phyloP scores from a whole-genome alignment of 2,797 vertebrate species.

The Balearica regulorum region DNA sequence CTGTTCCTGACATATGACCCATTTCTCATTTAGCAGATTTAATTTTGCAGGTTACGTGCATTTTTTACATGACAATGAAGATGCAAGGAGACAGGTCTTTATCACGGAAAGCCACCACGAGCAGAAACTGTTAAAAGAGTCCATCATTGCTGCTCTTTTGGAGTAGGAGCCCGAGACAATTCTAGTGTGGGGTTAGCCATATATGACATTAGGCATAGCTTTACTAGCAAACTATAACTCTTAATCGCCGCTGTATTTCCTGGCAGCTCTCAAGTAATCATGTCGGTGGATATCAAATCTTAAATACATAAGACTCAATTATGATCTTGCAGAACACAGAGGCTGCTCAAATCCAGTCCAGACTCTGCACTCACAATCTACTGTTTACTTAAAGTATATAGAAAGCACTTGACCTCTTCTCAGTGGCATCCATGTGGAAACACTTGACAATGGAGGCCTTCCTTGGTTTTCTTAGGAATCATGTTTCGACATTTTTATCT shows the following conservation, averaged over 20 bases:
- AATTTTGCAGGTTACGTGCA: not conserved
- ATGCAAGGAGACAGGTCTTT: not conserved
- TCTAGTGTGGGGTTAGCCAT: not conserved
- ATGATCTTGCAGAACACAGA: conserved; percentile 8
- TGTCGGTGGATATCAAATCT: not conserved
- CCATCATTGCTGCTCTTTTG: not conserved
- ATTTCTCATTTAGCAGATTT: conserved; percentile 25
- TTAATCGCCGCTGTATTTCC: not conserved
- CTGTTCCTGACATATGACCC: not conserved
- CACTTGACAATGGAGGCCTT: not conserved
- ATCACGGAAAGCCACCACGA: not conserved
- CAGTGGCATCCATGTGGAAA: conserved; percentile 40
- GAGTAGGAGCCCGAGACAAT: not conserved
- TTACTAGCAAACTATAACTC: not conserved
- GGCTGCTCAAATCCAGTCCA: conserved; percentile 37
- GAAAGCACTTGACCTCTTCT: conserved; percentile 40
- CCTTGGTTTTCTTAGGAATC: conserved; percentile 32
- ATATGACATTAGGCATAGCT: not conserved
- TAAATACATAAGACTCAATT: conserved; percentile 18
- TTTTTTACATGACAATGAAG: not conserved
- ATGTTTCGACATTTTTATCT: conserved; percentile 29
- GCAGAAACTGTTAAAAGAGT: not conserved
- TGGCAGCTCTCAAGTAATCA: conserved; percentile 10
- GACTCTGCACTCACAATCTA: conserved; percentile 7
- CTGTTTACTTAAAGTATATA: conserved; percentile 56